Percentiles rank a stretch among this genome's conserved stretches.
Conservation (phyloP, 2,888 invertebrate genomes). For the Rhaphigaster nebulosa region DNA sequence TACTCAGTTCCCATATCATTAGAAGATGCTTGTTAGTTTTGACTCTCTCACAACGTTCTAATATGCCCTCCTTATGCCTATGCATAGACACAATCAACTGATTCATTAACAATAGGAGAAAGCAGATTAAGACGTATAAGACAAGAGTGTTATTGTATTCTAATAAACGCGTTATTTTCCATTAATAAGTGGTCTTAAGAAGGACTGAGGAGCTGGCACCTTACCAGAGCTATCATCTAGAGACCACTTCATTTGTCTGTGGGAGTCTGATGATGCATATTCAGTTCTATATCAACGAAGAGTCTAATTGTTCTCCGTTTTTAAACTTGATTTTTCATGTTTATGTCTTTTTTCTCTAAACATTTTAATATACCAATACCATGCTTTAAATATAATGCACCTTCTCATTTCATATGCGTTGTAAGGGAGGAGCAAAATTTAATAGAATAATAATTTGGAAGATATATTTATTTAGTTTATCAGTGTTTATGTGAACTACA, state of each 20-base stretch:
- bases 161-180: conserved; percentile 39
- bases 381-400: too few relatives aligned
- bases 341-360: too few relatives aligned
- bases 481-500: too few relatives aligned
- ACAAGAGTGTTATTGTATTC: conserved; percentile 42
- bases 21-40: background rate
- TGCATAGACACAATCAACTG: conserved; percentile 28
- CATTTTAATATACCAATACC: too few relatives aligned
- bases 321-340: background rate
- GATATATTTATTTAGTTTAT: too few relatives aligned
- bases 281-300: background rate
- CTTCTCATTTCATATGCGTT: too few relatives aligned
- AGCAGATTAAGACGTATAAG: conserved; percentile 13
- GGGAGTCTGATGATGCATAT: background rate
- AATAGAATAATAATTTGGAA: too few relatives aligned
- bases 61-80: background rate
- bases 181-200: background rate
- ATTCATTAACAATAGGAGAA: conserved; percentile 40
- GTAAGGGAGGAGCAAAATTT: too few relatives aligned
- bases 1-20: background rate
- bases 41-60: background rate
- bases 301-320: background rate
- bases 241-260: background rate
- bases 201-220: background rate
- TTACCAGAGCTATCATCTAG: conserved; percentile 6